These are phyloP conservation scores for Boloria selene DNA, from an alignment of 2,888 invertebrate genomes.

Conservation along the genomic window DNA sequence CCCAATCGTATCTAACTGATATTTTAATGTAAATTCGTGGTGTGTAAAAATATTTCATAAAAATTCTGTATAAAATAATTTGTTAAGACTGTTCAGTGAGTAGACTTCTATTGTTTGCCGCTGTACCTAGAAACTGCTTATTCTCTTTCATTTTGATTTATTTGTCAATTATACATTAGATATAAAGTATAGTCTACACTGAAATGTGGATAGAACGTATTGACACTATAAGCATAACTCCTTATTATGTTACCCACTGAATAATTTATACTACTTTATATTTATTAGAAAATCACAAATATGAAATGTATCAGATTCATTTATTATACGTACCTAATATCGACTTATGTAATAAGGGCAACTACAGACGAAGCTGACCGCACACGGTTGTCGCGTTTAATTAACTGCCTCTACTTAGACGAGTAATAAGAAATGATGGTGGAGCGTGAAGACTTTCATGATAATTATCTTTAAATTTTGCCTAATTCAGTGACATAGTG, in stretches of 20 bases:
- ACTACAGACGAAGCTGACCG: conserved; percentile 22
- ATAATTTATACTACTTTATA: conserved; percentile 15
- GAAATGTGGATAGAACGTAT: conserved; percentile 7
- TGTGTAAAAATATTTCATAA: conserved; percentile 61
- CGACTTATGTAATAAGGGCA: conserved; percentile 20
- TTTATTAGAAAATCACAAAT: conserved; percentile 14
- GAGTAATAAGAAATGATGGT: conserved; percentile 5
- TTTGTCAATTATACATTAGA: conserved; percentile 34
- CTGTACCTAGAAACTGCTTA: conserved; percentile 69
- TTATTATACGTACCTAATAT: conserved; percentile 4
- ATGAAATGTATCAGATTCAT: background rate
- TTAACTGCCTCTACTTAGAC: conserved; percentile 10
- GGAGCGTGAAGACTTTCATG: background rate
- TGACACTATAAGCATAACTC: conserved; percentile 2
- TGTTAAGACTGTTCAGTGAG: conserved; percentile 65
- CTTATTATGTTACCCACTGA: conserved; percentile 11
- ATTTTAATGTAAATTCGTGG: conserved; percentile 60
- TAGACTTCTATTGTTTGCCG: conserved; percentile 61
- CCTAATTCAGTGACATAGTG: conserved; percentile 20
- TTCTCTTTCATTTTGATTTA: conserved; percentile 45
- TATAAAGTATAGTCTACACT: conserved; percentile 15
- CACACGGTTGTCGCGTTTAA: conserved; percentile 15
- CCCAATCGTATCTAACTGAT: conserved; percentile 43
- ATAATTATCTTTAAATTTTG: conserved; percentile 15
- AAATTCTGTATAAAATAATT: conserved; percentile 69